phyloP scores from a whole-genome alignment of 2,113 vertebrate genomes.

The Amazona guildingii region DNA sequence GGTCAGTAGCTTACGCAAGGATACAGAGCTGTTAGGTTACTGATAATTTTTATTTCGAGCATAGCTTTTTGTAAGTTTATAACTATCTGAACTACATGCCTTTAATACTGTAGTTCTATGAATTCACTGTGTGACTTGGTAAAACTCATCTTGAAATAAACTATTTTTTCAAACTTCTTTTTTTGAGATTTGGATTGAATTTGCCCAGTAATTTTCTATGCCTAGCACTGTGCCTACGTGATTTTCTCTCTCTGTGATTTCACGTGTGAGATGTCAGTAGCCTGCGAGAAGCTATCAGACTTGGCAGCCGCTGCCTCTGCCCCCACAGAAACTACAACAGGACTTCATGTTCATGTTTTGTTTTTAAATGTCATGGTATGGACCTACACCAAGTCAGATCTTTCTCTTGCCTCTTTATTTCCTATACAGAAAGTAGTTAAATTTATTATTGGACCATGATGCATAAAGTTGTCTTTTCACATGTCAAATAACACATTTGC shows the following conservation, averaged over 20 bases:
- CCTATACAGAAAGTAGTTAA: background rate
- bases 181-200: background rate
- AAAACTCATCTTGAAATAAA: background rate
- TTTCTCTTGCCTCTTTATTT: background rate
- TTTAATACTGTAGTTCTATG: background rate
- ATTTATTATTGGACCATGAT: background rate
- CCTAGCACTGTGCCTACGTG: fast-evolving
- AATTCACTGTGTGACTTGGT: background rate
- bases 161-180: background rate
- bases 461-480: background rate
- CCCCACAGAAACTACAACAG: background rate
- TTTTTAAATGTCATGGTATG: background rate
- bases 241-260: background rate
- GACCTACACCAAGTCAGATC: background rate
- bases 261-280: background rate
- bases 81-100: background rate
- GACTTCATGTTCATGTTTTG: background rate
- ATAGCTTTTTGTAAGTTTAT: background rate
- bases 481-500: background rate
- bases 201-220: background rate
- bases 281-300: background rate
- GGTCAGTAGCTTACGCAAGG: background rate
- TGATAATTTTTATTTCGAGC: background rate
- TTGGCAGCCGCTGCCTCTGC: background rate
- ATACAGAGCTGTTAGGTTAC: background rate